phyloP scores from a whole-genome alignment of 92 coral and sea anemone genomes.

The Virgularia gustaviana region DNA sequence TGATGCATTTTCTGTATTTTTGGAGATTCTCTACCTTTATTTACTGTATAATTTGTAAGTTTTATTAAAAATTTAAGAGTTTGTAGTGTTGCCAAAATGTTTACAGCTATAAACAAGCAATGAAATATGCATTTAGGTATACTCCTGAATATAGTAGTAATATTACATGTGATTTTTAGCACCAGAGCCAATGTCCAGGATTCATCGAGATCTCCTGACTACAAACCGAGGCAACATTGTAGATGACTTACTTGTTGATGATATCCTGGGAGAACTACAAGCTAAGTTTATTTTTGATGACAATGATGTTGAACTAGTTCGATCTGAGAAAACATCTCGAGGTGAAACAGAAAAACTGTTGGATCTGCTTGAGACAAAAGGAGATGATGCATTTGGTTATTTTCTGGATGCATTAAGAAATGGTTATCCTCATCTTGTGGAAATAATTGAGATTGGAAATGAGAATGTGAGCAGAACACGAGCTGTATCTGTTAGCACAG shows the following conservation, averaged over 20 bases:
- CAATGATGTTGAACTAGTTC: slow-evolving; percentile 73
- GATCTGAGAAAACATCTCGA: slow-evolving; percentile 66
- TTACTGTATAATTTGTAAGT: no score
- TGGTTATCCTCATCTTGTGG: slow-evolving; percentile 79
- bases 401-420: slow-evolving; percentile 68
- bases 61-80: no score
- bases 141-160: no score
- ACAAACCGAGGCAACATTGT: slow-evolving; percentile 75
- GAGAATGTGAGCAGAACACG: slow-evolving; percentile 35
- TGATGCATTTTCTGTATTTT: no score
- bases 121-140: no score
- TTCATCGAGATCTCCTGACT: slow-evolving; percentile 54
- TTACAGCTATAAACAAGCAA: no score
- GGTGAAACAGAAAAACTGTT: slow-evolving; percentile 80
- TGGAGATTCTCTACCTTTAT: no score
- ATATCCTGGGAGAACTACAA: slow-evolving; percentile 65
- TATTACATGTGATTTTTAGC: no score
- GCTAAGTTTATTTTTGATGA: slow-evolving; percentile 76
- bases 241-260: slow-evolving; percentile 78
- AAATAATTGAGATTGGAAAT: slow-evolving; percentile 55
- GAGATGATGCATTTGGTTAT: slow-evolving; percentile 76
- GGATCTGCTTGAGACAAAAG: slow-evolving; percentile 69
- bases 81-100: no score
- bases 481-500: slow-evolving; percentile 59
- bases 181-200: slow-evolving; percentile 63